Percentiles rank a stretch among this genome's conserved stretches.
Evolutionary conservation across 2,888 invertebrate genomes (phyloP).

Genomic region (Acronicta alni): DNA sequence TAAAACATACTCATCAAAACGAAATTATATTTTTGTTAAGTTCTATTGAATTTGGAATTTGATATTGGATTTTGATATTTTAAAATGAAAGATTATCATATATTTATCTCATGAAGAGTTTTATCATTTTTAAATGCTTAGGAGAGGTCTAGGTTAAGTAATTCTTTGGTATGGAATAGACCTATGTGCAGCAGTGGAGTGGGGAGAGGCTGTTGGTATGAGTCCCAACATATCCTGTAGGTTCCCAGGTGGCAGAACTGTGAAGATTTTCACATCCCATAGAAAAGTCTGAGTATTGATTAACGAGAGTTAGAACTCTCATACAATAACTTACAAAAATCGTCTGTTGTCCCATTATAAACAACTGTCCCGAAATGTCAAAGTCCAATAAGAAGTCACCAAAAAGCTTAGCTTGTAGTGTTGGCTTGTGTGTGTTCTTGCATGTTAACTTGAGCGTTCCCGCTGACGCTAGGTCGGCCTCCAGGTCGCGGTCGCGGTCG

Average conservation of each 20-base stretch:
- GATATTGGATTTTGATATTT: conserved; percentile 38
- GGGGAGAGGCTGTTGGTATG: not conserved
- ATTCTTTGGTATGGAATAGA: no score
- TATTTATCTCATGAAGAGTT: no score
- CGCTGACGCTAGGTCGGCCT: conserved; percentile 56
- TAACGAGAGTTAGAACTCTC: not conserved
- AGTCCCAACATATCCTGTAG: no score
- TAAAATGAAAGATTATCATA: not conserved
- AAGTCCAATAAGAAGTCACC: conserved; percentile 32
- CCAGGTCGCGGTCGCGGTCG: conserved; percentile 89
- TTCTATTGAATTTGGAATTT: no score
- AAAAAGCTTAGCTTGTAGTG: conserved; percentile 23
- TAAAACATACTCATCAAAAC: not conserved
- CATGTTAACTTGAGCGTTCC: conserved; percentile 45
- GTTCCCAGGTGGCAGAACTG: no score
- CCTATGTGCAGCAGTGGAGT: not conserved
- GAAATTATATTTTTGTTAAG: no score
- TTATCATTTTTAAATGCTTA: not conserved
- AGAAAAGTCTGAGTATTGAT: no score
- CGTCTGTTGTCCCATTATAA: not conserved
- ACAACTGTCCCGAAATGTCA: conserved; percentile 15
- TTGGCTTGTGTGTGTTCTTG: conserved; percentile 39
- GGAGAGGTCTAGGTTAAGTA: not conserved
- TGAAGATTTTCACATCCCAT: no score
- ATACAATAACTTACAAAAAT: not conserved